A percentile compares a stretch with the other conserved stretches of the same genome.
Evolutionary conservation across 2,797 vertebrate genomes (phyloP).

Genomic region (Sebastes elongatus): DNA sequence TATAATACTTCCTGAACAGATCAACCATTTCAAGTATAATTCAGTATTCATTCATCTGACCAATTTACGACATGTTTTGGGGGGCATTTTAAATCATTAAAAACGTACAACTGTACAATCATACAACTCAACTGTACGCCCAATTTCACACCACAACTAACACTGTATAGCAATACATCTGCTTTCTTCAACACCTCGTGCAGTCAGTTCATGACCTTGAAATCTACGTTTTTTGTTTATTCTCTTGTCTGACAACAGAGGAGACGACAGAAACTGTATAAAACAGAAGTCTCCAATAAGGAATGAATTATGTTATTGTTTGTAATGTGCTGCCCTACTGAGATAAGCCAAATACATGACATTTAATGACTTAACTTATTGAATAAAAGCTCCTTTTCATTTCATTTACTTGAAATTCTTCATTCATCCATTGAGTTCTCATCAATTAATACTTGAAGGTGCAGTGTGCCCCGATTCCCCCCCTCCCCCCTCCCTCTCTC

Average conservation of each 20-base stretch:
- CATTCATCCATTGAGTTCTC: conserved; percentile 49
- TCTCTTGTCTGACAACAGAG: conserved; percentile 34
- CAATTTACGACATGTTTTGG: neutral
- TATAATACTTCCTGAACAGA: neutral
- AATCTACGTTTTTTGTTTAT: conserved; percentile 27
- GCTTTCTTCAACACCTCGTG: neutral
- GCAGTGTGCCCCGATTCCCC: conserved; percentile 44
- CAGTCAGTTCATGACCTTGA: conserved; percentile 27
- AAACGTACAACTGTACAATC: neutral
- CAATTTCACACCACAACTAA: neutral
- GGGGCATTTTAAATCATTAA: neutral
- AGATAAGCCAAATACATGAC: conserved; percentile 47
- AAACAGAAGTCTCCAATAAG: conserved; percentile 39
- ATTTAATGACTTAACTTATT: conserved; percentile 46
- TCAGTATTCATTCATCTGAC: neutral
- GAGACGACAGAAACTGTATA: conserved; percentile 5
- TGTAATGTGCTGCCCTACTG: conserved; percentile 24
- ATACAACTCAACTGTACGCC: neutral
- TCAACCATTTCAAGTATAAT: neutral
- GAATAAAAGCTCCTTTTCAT: conserved; percentile 51
- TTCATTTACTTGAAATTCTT: conserved; percentile 44
- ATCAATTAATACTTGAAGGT: conserved; percentile 53
- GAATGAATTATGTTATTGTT: conserved; percentile 39
- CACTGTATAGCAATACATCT: neutral
- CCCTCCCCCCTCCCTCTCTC: neutral